Evolutionary conservation across 1,140 invertebrate genomes (phyloP).

Genomic region (honey bee (Apis mellifera)): Amel_HAv3.1 CM009939.2:10384501-10385000

Average conservation of each 20-base stretch:
- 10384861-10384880: neutral
- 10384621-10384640: no score
- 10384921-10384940: neutral
- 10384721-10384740: constrained; percentile 2
- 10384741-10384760: neutral
- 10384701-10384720: neutral
- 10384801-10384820: neutral
- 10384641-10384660: neutral
- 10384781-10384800: constrained; percentile 21
- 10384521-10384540: no score
- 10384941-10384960: neutral
- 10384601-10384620: no score
- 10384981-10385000: neutral
- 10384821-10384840: constrained; percentile 12
- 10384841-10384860: neutral
- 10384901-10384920: neutral
- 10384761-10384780: neutral
- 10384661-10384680: neutral
- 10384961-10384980: neutral
- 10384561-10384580: no score
- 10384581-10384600: no score
- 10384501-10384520: no score
- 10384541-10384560: no score
- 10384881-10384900: no score
- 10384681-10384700: neutral